Base-by-base conservation (phyloP, 2,888 invertebrate species). In the Epinotia demarniana region DNA sequence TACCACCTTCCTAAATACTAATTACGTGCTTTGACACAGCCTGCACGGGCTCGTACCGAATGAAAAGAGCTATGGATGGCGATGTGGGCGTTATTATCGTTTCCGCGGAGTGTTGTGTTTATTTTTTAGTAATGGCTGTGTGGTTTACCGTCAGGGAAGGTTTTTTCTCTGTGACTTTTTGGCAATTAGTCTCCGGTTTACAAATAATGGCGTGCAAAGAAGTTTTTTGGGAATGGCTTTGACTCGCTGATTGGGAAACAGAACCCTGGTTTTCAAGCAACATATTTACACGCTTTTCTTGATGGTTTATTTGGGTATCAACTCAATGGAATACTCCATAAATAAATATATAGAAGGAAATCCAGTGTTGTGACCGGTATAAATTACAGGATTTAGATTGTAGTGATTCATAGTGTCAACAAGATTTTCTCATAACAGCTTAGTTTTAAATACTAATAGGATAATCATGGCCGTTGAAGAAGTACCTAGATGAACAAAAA, bases 1-100 rank as follows among this genome's bases (percentile, higher is more conserved):
- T 94, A 93, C 93, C 93, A 93, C 93, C 93, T 94, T 93, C 93
- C 94, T 94, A 94, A 94, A 94, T 94, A 94, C 94, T 94, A 94
- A 94, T 94, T 94, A 94, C 93, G 92, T 91, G 93, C 94, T 93
- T 93, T 94, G 93, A 94, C 93, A 94, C 92, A 91, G 91, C 87
- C 90, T 90, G 92, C 89, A 89, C 90, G 86, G 84, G 86, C 87
- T 89, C 86, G 87, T 86, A 86, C 89, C 89, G 90, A 89, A 90
- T 93, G 92, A 93, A 93, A 93, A 87, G 91, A 88, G 87, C 89
- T 86, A 88, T 89, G 87, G 90, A 89, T 89, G 88, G 84, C 85
- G 86, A 86, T 87, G 86, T 83, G 86, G 85, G 90, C 88, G 91
- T 91, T 91, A 91, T 90, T 90, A 92, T 90, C 88, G 88, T 86